Evolutionary conservation across 2,888 invertebrate species (phyloP), one percentile per base, ranked within the genome.

Genomic region (Drosophila algonquin): DNA sequence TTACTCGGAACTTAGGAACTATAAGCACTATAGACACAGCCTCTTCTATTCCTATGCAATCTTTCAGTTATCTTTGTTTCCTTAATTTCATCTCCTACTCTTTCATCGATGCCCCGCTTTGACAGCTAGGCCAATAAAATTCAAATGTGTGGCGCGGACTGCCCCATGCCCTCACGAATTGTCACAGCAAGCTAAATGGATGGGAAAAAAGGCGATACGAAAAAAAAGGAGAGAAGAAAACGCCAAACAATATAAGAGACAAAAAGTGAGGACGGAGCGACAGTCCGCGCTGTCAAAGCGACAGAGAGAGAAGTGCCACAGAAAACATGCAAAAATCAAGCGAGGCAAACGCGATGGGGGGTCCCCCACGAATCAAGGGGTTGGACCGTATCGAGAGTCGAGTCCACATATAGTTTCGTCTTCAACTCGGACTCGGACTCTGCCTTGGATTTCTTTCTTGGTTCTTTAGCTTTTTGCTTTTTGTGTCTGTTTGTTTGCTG

Each of bases 81-180:
- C 16, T 32, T 8, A 27, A 32, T 45, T 24, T 32, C 3, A 21
- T 9, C 12, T 59, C 18, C 3, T 24, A n/a, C 30, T 9, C 1
- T 48, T 30, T 46, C 18, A 55, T 64, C 76, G 73, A 54, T 40
- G 40, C 14, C 2, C 40, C 40, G 14, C 79, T 77, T 82, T 90
- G 91, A 90, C 90, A 90, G 85, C 75, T 80, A 70, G 89, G 86
- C 85, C 90, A 91, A 91, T 91, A 91, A 91, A 91, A 90, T 91
- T 91, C 91, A 90, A 90, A 91, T 91, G 90, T 80, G 85, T 78
- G 90, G 86, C 87, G 80, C 87, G 87, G 72, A 83, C 78, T 80
- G 83, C 78, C 84, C 69, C 45, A 44, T 50, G 80, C 78, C 72
- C 80, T 81, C 76, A 70, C 68, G 71, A 75, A 62, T 73, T 88